Evolutionary conservation across 2,888 invertebrate species (phyloP).

Genomic region (Coecobrya sp.): DNA sequence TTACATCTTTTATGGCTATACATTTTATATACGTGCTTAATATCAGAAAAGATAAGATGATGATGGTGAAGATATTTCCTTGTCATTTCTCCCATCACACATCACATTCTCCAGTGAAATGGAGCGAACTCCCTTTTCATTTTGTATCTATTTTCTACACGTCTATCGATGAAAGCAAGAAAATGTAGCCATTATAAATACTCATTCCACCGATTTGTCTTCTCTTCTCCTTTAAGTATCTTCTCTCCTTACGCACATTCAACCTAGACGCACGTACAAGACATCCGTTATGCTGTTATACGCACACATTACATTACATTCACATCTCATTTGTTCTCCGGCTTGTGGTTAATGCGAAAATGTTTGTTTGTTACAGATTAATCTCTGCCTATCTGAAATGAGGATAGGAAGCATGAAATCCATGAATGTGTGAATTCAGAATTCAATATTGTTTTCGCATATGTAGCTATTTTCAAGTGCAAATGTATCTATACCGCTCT

Average conservation of each 20-base stretch:
- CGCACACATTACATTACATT: conserved; percentile 40
- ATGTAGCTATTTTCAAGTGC: no score
- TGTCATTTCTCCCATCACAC: conserved; percentile 77
- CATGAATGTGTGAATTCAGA: no score
- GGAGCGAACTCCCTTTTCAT: conserved; percentile 42
- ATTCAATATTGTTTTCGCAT: no score
- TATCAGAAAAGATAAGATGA: conserved; percentile 55
- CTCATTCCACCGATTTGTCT: conserved; percentile 44
- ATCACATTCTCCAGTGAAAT: conserved; percentile 63
- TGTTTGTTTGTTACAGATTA: conserved; percentile 74
- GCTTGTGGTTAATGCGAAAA: conserved; percentile 46
- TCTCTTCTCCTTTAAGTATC: neutral
- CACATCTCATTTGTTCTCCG: conserved; percentile 62
- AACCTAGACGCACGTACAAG: conserved; percentile 18
- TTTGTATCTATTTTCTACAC: conserved; percentile 25
- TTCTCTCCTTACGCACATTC: neutral
- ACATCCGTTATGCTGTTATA: neutral
- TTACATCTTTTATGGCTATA: neutral
- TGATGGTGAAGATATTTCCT: conserved; percentile 76
- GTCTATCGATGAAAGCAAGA: conserved; percentile 34
- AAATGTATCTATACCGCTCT: no score
- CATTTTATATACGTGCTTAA: neutral
- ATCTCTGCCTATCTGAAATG: conserved; percentile 60
- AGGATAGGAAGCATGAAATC: neutral
- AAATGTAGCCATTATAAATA: conserved; percentile 58